Evolutionary conservation across 1,140 invertebrate genomes (phyloP), one percentile per base, ranked within the genome.

Genomic region (Megalopta genalis): DNA sequence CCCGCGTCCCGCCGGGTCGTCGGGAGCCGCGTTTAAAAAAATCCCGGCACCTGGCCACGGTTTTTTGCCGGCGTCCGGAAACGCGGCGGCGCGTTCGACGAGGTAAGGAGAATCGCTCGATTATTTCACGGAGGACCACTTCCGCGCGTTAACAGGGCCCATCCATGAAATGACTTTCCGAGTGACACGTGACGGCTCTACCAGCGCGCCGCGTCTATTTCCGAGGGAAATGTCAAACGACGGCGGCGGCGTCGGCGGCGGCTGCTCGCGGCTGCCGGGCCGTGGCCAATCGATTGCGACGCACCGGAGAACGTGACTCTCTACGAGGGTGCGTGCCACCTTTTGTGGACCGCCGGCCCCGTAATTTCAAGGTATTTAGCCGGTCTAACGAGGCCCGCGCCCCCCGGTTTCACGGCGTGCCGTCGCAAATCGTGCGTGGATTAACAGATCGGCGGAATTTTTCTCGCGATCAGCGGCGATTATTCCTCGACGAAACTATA

Each of bases 321-420:
- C 32, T 32, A 32, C 52, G 74, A 79, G 86, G 86, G 86, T 86
- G 83, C 83, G 85, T 84, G 81, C 81, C 73, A 85, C 79, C 87
- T 86, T 32, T 83, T 85, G 57, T 80, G 62, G 77, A 77, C 86
- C 86, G 87, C 86, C 82, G 80, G 85, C 87, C 79, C 37, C 88
- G 81, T 89, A 90, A 93, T 93, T 93, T 93, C 91, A 92, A 90
- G 91, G 86, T 92, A 92, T 76, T 93, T 91, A 91, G 81, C 37
- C 27, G 72, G 82, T 82, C 90, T 90, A 90, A 90, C 85, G 88
- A 88, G 87, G 86, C 87, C 52, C 72, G 16, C 64, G 66, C 76
- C 73, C 60, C 78, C 70, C 16, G 32, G 21, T 39, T 59, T 46
- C 62, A 52, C 25, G 37, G 49, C 74, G 74, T 77, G 74, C 4